Base-by-base conservation (phyloP, 2,113 vertebrate species). In the Ivindomyrus marchei region DNA sequence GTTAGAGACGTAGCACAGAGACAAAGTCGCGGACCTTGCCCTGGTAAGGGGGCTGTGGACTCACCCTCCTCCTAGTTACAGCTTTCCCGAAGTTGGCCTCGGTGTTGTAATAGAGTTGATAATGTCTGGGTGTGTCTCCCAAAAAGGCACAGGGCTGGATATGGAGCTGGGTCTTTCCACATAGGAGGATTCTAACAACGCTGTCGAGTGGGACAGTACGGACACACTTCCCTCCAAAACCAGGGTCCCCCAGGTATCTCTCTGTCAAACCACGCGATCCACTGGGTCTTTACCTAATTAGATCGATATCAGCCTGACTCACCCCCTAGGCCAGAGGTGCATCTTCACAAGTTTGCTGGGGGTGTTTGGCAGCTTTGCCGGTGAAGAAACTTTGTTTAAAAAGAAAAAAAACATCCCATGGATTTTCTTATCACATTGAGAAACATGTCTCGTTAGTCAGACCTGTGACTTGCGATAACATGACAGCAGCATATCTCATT, bases 241-340 rank as follows among this genome's bases (percentile, higher is more conserved):
- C 95, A 95, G 93, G 92, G 90, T 93, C 98, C 97, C 96, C 97
- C 96, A 98, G 97, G 98, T 99, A 98, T 98, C 97, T 97, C 96
- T 97, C 95, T 97, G 97, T 98, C 97, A 97, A 97, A 96, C 97
- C 97, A 21, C 96, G 96, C 97, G 97, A 96, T 97, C 97, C 97
- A 97, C 97, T 94, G 96, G 97, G 97, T 98, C 52, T 98, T 98
- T 98, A 98, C 97, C 98, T 99, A 99, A 98, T 98, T 97, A 98
- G 97, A 98, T 99, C 97, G 98, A 98, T 98, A 98, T 95, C 96
- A 96, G 96, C 97, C 97, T 98, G 97, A 98, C 98, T 99, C 13
- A 83, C 97, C 97, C 96, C 97, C 97, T 97, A 97, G 97, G 98
- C 97, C 97, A 97, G 93, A 95, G 95, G 95, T 94, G 96, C 96